Evolutionary conservation across 1,140 invertebrate species (phyloP).

Genomic region (Bombus cullumanus): DNA sequence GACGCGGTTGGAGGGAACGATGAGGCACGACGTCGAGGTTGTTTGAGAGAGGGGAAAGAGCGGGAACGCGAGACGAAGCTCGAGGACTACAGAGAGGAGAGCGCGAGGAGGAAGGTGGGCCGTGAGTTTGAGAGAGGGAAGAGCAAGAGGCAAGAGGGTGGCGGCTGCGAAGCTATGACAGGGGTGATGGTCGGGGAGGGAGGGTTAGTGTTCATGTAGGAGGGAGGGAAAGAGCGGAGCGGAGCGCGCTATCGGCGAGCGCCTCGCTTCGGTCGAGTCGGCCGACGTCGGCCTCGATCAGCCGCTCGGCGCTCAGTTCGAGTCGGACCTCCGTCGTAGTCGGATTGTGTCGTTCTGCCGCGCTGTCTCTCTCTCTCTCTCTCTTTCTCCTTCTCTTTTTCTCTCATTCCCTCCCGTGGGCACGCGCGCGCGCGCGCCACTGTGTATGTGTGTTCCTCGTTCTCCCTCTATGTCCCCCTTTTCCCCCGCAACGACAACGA

Average conservation of each 20-base stretch:
- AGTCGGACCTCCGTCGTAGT: conserved; percentile 75
- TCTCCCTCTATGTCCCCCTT: conserved; percentile 37
- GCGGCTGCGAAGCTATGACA: conserved; percentile 15
- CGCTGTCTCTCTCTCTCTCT: conserved; percentile 63
- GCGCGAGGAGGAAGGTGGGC: conserved; percentile 31
- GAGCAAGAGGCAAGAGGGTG: conserved; percentile 39
- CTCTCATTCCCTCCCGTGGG: conserved; percentile 48
- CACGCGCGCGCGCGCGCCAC: conserved; percentile 44
- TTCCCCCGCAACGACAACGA: conserved; percentile 51
- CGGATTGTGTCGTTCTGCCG: conserved; percentile 61
- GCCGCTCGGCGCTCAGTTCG: conserved; percentile 75
- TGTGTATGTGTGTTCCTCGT: conserved; percentile 43
- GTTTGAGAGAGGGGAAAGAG: conserved; percentile 43
- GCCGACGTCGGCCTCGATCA: conserved; percentile 68
- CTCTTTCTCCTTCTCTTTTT: conserved; percentile 55
- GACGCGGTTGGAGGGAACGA: conserved; percentile 6
- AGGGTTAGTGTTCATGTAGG: background rate
- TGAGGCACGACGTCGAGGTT: conserved; percentile 14
- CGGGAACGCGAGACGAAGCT: conserved; percentile 38
- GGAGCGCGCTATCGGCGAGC: conserved; percentile 60
- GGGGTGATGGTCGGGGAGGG: background rate
- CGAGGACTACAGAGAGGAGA: background rate
- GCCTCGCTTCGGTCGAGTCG: conserved; percentile 55
- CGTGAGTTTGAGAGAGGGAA: conserved; percentile 29
- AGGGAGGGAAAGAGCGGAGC: conserved; percentile 1